Evolutionary conservation across 2,797 vertebrate genomes (phyloP).

Genomic region (Ataeniobius toweri): DNA sequence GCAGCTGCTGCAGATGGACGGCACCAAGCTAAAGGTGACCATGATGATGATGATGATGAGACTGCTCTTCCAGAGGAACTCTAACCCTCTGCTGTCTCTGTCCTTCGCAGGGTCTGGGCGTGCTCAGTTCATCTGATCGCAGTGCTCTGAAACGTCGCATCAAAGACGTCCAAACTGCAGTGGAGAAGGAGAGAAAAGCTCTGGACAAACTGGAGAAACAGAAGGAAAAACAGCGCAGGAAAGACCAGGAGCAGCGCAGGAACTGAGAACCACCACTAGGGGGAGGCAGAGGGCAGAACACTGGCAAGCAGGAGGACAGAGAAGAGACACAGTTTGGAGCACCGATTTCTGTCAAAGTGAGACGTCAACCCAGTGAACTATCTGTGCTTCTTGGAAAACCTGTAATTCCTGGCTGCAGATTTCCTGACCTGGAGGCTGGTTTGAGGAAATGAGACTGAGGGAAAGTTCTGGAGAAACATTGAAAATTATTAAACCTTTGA

Average conservation of each 20-base stretch:
- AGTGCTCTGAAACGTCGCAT: conserved; percentile 84
- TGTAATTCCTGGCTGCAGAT: neutral
- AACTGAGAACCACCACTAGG: conserved; percentile 61
- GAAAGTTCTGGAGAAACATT: conserved; percentile 5
- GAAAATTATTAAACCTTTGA: neutral
- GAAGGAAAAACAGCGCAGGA: conserved; percentile 84
- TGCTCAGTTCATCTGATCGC: conserved; percentile 85
- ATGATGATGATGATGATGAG: conserved; percentile 48
- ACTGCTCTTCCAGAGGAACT: neutral
- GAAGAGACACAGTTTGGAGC: neutral
- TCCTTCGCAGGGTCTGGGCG: conserved; percentile 80
- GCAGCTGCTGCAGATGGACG: conserved; percentile 84
- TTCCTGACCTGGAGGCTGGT: conserved; percentile 4
- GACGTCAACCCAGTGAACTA: neutral
- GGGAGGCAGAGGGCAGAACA: neutral
- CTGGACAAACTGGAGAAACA: conserved; percentile 87
- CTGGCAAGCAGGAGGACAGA: neutral
- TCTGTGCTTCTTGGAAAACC: conserved; percentile 3
- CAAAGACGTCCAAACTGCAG: conserved; percentile 83
- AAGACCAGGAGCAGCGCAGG: conserved; percentile 82
- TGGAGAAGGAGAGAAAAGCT: conserved; percentile 85
- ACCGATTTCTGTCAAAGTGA: neutral
- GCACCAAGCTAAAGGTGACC: conserved; percentile 85
- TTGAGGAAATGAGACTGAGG: neutral
- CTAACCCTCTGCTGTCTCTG: neutral